A percentile compares a stretch with the other conserved stretches of the same genome.
Evolutionary conservation across 2,888 invertebrate species (phyloP).

Genomic region (Dicyrtomina minuta): DNA sequence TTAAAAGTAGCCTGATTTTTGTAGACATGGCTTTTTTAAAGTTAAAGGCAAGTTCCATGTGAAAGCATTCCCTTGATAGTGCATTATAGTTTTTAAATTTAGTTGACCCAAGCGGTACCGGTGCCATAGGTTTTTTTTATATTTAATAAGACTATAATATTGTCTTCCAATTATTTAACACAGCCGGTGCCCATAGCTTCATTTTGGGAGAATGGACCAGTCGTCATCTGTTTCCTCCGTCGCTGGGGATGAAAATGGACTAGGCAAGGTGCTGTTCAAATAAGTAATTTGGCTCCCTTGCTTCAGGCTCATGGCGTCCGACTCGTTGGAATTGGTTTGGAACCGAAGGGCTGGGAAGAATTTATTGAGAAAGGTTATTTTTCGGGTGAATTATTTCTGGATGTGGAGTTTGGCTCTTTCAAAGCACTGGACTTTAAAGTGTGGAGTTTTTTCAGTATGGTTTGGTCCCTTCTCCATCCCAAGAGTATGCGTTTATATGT

Average conservation of each 20-base stretch:
- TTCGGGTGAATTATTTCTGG: slow-evolving; percentile 22
- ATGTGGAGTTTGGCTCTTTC: slow-evolving; percentile 8
- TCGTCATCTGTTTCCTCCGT: slow-evolving; percentile 21
- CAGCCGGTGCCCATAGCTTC: slow-evolving; percentile 2
- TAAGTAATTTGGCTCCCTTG: slow-evolving; percentile 14
- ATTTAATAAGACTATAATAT: too few relatives aligned
- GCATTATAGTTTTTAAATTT: too few relatives aligned
- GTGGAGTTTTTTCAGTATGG: background rate
- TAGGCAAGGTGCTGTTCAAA: slow-evolving; percentile 6
- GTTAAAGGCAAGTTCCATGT: too few relatives aligned
- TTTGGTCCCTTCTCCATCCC: background rate
- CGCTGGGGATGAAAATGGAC: slow-evolving; percentile 25
- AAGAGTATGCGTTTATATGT: background rate
- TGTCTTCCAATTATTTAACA: too few relatives aligned
- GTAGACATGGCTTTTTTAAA: too few relatives aligned
- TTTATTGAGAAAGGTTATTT: slow-evolving; percentile 25
- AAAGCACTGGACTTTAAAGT: background rate
- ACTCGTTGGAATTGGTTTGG: slow-evolving; percentile 26
- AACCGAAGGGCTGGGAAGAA: slow-evolving; percentile 19
- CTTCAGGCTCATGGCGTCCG: slow-evolving; percentile 25
- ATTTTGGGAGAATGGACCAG: slow-evolving; percentile 17
- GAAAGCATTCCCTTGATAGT: too few relatives aligned
- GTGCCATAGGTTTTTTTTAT: too few relatives aligned
- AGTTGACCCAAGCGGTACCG: too few relatives aligned
- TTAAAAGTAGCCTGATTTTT: too few relatives aligned